Percentiles rank a stretch among this genome's conserved stretches.
Evolutionary conservation across 2,113 vertebrate species (phyloP).

Genomic region (Sinocyclocheilus grahami): DNA sequence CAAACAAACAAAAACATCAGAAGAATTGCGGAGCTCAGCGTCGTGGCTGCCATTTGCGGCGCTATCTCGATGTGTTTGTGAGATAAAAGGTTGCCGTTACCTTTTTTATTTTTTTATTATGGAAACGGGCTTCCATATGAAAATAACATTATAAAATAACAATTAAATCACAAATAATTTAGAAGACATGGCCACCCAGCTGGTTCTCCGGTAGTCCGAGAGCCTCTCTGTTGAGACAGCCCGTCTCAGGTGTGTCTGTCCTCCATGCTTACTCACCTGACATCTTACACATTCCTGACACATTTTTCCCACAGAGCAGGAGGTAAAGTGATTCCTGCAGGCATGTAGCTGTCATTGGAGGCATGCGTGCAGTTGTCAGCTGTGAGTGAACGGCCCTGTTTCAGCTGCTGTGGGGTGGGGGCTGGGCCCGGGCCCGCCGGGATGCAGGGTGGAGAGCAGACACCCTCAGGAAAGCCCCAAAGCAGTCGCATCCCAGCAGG

Average conservation of each 20-base stretch:
- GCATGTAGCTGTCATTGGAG: slow-evolving; percentile 37
- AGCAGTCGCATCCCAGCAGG: slow-evolving; percentile 29
- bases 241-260: slow-evolving; percentile 25
- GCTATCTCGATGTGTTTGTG: no score
- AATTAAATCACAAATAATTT: neutral
- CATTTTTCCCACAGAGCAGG: slow-evolving; percentile 12
- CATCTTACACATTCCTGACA: neutral
- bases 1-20: no score
- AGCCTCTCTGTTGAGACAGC: neutral
- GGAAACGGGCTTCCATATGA: neutral
- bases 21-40: no score
- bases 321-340: slow-evolving; percentile 50
- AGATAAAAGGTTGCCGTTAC: no score
- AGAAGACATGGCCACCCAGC: neutral
- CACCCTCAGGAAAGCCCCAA: slow-evolving; percentile 15
- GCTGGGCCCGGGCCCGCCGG: slow-evolving; percentile 66
- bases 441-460: slow-evolving; percentile 21
- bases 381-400: slow-evolving; percentile 71
- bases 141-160: slow-evolving; percentile 1
- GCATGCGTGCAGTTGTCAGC: slow-evolving; percentile 81
- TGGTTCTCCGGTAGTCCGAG: neutral
- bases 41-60: no score
- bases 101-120: neutral
- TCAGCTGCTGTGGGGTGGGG: slow-evolving; percentile 82
- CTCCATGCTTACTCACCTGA: slow-evolving; percentile 37